phyloP scores from a whole-genome alignment of 1,140 invertebrate species.

The Psix sp. region DNA sequence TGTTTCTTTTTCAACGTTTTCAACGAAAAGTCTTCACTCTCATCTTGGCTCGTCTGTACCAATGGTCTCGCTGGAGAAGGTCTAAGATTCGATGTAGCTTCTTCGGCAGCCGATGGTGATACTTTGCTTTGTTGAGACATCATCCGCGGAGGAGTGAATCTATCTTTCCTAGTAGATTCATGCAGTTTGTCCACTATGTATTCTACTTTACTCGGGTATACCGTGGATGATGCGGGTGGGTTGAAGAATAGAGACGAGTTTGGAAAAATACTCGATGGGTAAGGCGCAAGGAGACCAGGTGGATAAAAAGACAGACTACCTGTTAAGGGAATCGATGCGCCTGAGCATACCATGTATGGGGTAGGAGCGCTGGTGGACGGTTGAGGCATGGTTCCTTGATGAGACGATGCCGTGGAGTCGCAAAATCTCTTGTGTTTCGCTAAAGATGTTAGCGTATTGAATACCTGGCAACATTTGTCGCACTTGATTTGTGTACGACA shows the following conservation, averaged over 20 bases:
- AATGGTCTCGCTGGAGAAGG: conserved; percentile 81
- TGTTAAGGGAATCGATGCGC: conserved; percentile 67
- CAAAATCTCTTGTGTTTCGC: conserved; percentile 91
- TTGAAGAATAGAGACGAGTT: conserved; percentile 80
- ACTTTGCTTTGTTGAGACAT: conserved; percentile 75
- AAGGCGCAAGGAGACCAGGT: conserved; percentile 74
- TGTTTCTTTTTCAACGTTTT: conserved; percentile 18
- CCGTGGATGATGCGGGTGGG: conserved; percentile 79
- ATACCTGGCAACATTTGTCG: conserved; percentile 93
- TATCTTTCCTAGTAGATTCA: conserved; percentile 69
- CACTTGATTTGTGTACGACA: conserved; percentile 94
- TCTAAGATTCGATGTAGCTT: conserved; percentile 80
- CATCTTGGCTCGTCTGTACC: conserved; percentile 55
- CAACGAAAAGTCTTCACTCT: conserved; percentile 38
- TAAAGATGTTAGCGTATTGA: conserved; percentile 90
- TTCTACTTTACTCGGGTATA: conserved; percentile 77
- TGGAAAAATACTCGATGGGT: conserved; percentile 76
- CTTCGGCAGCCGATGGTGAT: conserved; percentile 81
- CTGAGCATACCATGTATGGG: conserved; percentile 83
- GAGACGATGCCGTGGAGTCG: conserved; percentile 80
- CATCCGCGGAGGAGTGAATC: conserved; percentile 74
- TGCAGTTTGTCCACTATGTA: conserved; percentile 64
- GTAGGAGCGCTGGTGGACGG: conserved; percentile 78
- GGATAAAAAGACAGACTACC: conserved; percentile 76
- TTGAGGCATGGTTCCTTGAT: conserved; percentile 74